phyloP scores from a whole-genome alignment of 2,113 vertebrate genomes.

The Ramphastos sulfuratus region DNA sequence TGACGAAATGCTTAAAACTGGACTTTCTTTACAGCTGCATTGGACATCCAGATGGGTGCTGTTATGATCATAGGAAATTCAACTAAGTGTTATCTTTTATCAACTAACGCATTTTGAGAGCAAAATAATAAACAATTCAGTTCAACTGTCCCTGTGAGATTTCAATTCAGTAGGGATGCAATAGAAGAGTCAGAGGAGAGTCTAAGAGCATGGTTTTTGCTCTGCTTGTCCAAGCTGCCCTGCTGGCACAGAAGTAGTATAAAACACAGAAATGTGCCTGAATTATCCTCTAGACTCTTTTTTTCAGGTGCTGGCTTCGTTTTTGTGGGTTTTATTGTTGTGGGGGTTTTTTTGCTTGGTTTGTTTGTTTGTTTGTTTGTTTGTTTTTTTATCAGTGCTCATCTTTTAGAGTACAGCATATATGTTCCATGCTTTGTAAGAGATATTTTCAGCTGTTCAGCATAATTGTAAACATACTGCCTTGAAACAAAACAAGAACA shows the following conservation, averaged over 20 bases:
- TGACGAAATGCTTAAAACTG: background rate
- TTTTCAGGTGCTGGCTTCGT: background rate
- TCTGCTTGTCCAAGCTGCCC: background rate
- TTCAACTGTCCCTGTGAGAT: background rate
- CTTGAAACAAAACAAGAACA: background rate
- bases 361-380: no score
- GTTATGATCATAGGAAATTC: background rate
- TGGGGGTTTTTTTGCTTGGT: no score
- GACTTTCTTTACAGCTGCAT: background rate
- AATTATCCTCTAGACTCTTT: background rate
- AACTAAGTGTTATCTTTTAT: background rate
- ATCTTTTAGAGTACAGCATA: background rate
- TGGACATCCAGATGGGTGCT: background rate
- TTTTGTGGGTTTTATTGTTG: background rate
- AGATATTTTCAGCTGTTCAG: background rate
- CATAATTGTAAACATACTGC: background rate
- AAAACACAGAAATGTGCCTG: background rate
- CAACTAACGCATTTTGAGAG: rapidly evolving
- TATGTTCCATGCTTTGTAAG: background rate
- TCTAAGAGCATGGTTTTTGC: background rate
- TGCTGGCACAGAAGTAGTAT: background rate
- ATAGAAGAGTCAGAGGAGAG: background rate
- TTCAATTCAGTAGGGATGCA: background rate
- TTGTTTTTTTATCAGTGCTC: background rate
- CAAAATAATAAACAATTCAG: background rate